These are phyloP conservation scores for Formicarius rufipectus DNA, from an alignment of 2,113 vertebrate species.

Conservation along the genomic window DNA sequence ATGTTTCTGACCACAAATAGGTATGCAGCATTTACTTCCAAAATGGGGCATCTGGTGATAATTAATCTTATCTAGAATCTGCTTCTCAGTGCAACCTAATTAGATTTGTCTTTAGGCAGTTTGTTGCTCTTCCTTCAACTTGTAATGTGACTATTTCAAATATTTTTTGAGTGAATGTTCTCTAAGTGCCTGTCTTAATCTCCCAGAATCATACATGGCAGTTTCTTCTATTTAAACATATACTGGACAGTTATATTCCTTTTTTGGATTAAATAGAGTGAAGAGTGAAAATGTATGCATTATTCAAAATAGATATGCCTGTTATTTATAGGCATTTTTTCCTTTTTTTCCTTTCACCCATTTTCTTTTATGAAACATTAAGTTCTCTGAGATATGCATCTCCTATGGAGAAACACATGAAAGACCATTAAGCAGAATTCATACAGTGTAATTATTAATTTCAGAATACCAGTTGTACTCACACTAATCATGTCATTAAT, in stretches of 20 bases:
- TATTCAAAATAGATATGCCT: not conserved
- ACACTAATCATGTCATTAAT: not conserved
- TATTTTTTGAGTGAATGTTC: not conserved
- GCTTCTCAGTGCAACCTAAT: not conserved
- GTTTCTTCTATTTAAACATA: not conserved
- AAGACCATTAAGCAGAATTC: not conserved
- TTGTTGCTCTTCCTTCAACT: not conserved
- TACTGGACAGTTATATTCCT: not conserved
- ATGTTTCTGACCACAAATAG: not conserved
- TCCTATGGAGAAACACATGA: not conserved
- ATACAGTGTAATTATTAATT: not conserved
- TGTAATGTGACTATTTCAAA: not conserved
- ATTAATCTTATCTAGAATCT: conserved; percentile 15
- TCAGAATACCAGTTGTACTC: not conserved
- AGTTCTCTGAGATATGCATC: not conserved
- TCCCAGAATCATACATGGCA: not conserved
- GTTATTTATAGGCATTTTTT: not conserved
- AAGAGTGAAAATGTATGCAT: not conserved
- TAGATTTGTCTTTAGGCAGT: not conserved
- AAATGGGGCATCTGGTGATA: not conserved
- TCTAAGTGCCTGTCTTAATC: not conserved
- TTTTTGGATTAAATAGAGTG: not conserved
- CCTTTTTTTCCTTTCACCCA: not conserved
- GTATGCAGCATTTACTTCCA: not conserved
- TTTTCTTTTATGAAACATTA: not conserved